phyloP scores from a whole-genome alignment of 1,140 invertebrate species.

The Colletes gigas region DNA sequence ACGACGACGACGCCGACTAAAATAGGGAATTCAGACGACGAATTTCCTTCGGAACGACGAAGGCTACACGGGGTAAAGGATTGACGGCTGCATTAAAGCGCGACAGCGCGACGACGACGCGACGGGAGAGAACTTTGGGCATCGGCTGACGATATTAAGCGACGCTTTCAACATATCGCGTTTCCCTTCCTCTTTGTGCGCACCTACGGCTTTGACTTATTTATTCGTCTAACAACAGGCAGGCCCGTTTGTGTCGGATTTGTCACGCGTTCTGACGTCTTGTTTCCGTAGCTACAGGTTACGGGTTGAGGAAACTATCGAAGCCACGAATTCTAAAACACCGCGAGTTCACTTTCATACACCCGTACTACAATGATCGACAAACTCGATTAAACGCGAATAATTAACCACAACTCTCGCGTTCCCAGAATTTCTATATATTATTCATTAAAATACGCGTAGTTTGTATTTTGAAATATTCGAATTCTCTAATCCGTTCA shows the following conservation, averaged over 20 bases:
- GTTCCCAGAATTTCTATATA: no score
- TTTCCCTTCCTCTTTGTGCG: constrained; percentile 1
- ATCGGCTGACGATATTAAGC: constrained; percentile 46
- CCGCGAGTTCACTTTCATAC: no score
- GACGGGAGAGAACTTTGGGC: constrained; percentile 31
- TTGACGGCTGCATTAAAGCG: constrained; percentile 61
- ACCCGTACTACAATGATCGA: no score
- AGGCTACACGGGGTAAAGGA: constrained; percentile 18
- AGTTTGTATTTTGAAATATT: no score
- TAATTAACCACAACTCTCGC: no score
- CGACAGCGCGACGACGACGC: constrained; percentile 44
- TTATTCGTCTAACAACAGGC: constrained; percentile 5
- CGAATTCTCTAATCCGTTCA: no score
- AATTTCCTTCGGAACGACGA: constrained; percentile 7
- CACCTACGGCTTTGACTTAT: constrained; percentile 17
- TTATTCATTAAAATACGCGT: no score
- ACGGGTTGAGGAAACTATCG: background rate
- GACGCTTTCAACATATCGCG: constrained; percentile 48
- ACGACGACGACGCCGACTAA: background rate
- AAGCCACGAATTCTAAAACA: no score
- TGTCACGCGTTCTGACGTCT: background rate
- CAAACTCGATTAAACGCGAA: no score
- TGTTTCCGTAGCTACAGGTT: background rate
- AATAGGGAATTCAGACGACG: constrained; percentile 7
- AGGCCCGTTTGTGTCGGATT: background rate